A percentile compares a stretch with the other conserved stretches of the same genome.
Conservation (phyloP, 1,140 invertebrate genomes). For the Marisa cornuarietis region DNA sequence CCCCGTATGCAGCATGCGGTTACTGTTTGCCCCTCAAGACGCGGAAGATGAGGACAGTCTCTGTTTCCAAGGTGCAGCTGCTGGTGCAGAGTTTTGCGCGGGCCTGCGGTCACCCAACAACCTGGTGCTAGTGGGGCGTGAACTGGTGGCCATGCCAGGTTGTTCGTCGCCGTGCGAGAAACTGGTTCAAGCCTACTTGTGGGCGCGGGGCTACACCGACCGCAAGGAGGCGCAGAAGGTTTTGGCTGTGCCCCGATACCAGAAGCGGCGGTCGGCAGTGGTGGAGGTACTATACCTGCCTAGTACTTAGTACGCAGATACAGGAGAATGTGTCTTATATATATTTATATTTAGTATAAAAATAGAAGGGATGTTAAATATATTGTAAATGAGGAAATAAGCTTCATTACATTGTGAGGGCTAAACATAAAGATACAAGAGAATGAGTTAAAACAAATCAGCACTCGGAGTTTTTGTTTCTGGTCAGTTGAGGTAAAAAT, state of each 20-base stretch:
- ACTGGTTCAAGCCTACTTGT: conserved; percentile 10
- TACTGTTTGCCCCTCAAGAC: conserved; percentile 7
- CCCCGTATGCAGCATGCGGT: neutral
- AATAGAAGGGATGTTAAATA: too few species aligned
- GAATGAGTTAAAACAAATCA: too few species aligned
- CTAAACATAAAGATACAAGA: too few species aligned
- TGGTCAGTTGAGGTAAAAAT: too few species aligned
- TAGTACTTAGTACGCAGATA: too few species aligned
- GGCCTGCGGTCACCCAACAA: neutral
- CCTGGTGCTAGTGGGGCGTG: neutral
- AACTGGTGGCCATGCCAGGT: conserved; percentile 1
- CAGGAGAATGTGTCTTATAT: too few species aligned
- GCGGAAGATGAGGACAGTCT: conserved; percentile 3
- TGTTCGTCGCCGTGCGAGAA: neutral
- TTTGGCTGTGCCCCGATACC: conserved; percentile 30
- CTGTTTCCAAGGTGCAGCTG: conserved; percentile 12
- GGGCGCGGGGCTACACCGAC: conserved; percentile 28
- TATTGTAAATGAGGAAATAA: too few species aligned
- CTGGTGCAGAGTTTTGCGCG: neutral
- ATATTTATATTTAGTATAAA: too few species aligned
- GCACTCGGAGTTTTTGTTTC: too few species aligned
- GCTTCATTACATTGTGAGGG: too few species aligned
- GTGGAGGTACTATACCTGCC: conserved; percentile 39
- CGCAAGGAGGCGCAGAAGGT: conserved; percentile 37
- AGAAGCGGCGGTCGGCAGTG: conserved; percentile 45